Evolutionary conservation across 2,113 vertebrate genomes (phyloP).

Genomic region (Phyllostomus hastatus): DNA sequence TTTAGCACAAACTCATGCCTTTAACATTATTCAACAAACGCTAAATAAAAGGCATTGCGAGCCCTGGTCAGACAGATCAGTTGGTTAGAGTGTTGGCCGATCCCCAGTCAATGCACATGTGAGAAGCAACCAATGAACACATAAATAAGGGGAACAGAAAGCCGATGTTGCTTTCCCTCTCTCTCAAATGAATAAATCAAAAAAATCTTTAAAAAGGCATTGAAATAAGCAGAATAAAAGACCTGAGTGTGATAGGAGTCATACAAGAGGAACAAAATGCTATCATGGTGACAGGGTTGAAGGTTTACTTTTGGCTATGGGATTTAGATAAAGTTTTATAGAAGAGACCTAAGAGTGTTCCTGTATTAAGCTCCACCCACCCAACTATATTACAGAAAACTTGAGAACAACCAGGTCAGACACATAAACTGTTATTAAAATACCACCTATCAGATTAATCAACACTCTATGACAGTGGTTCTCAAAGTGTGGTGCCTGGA

Average conservation of each 20-base stretch:
- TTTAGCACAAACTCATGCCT: not conserved
- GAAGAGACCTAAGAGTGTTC: not conserved
- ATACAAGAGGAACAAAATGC: not conserved
- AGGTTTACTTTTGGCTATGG: not conserved
- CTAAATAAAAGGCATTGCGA: not conserved
- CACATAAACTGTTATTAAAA: not conserved
- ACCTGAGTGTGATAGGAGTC: not conserved
- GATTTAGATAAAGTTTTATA: not conserved
- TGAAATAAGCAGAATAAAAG: not conserved
- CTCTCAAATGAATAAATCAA: too few species aligned
- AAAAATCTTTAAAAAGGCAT: too few species aligned
- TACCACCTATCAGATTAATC: not conserved
- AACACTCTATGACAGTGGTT: not conserved
- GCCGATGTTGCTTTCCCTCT: too few species aligned
- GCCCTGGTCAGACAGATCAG: too few species aligned
- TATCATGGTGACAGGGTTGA: not conserved
- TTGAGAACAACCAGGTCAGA: not conserved
- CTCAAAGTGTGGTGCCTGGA: not conserved
- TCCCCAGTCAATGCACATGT: too few species aligned
- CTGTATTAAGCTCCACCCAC: not conserved
- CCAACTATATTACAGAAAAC: not conserved
- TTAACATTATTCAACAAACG: not conserved
- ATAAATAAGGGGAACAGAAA: too few species aligned
- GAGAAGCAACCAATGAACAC: too few species aligned
- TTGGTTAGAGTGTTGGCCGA: too few species aligned